phyloP scores from a whole-genome alignment of 2,888 invertebrate species.

The Philereme vetulata region DNA sequence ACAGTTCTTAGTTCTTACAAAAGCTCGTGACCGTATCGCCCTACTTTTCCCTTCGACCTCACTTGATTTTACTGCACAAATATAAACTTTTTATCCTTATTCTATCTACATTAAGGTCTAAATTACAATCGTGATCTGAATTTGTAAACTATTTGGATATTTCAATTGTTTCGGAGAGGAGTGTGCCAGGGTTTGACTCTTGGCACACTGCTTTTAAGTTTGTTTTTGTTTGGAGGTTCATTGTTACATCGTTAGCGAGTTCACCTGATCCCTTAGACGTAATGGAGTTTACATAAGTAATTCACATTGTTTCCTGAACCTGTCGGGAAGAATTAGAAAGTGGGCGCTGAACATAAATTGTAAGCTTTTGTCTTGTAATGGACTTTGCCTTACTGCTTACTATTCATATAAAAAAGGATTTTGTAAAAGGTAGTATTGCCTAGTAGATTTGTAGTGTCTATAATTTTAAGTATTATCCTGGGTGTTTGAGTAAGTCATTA shows the following conservation, averaged over 20 bases:
- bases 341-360: constrained; percentile 34
- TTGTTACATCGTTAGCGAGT: constrained; percentile 37
- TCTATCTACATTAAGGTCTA: constrained; percentile 40
- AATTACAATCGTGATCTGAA: constrained; percentile 35
- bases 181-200: constrained; percentile 47
- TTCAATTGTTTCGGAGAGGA: constrained; percentile 41
- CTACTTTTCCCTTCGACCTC: constrained; percentile 60
- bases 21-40: constrained; percentile 63
- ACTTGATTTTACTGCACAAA: constrained; percentile 36
- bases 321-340: constrained; percentile 56
- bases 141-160: constrained; percentile 41
- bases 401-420: no score
- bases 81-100: constrained; percentile 43
- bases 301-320: constrained; percentile 57
- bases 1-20: constrained; percentile 38
- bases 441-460: no score
- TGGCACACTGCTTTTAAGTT: constrained; percentile 41
- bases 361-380: constrained; percentile 6
- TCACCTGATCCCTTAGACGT: constrained; percentile 57
- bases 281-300: constrained; percentile 60
- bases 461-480: no score
- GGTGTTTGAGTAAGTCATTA: no score
- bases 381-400: no score
- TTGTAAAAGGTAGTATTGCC: no score
- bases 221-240: constrained; percentile 42